These are phyloP conservation scores for Anastatus disparis DNA, from an alignment of 1,140 invertebrate genomes.

Conservation along the genomic window DNA sequence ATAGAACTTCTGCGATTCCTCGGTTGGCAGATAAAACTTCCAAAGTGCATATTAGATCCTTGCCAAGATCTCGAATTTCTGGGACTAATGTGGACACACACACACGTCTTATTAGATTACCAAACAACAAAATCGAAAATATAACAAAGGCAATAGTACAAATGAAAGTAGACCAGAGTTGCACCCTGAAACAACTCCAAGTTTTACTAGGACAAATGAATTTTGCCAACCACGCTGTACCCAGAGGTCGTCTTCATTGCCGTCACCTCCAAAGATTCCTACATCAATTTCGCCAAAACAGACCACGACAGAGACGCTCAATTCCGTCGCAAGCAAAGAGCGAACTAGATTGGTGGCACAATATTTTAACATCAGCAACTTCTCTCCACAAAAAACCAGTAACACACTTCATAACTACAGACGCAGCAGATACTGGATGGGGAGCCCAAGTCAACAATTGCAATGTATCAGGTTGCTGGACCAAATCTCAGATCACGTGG, in stretches of 20 bases:
- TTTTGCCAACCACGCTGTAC: conserved; percentile 41
- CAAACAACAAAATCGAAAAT: conserved; percentile 6
- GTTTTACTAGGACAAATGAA: conserved; percentile 33
- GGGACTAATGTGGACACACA: conserved; percentile 39
- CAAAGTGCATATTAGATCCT: conserved; percentile 40
- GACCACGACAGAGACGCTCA: conserved; percentile 12
- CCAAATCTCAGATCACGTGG: too few species aligned
- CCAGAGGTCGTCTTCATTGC: conserved; percentile 39
- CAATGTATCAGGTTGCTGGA: too few species aligned
- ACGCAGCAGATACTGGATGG: too few species aligned
- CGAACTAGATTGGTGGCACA: conserved; percentile 38
- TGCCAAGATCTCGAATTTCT: conserved; percentile 42
- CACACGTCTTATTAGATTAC: conserved; percentile 28
- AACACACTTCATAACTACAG: conserved; percentile 39
- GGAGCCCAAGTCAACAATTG: too few species aligned
- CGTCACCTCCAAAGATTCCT: conserved; percentile 38
- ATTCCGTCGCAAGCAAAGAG: neutral
- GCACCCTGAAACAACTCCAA: conserved; percentile 37
- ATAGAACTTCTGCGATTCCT: conserved; percentile 46
- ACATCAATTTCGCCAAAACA: conserved; percentile 20
- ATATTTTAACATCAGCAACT: neutral
- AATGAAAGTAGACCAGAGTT: neutral
- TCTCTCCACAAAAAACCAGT: conserved; percentile 22
- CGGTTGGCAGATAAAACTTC: conserved; percentile 44
- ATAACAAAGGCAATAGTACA: conserved; percentile 7